These are phyloP conservation scores for Amblyopsis hoosieri DNA, from an alignment of 2,797 vertebrate species.

Conservation along the genomic window DNA sequence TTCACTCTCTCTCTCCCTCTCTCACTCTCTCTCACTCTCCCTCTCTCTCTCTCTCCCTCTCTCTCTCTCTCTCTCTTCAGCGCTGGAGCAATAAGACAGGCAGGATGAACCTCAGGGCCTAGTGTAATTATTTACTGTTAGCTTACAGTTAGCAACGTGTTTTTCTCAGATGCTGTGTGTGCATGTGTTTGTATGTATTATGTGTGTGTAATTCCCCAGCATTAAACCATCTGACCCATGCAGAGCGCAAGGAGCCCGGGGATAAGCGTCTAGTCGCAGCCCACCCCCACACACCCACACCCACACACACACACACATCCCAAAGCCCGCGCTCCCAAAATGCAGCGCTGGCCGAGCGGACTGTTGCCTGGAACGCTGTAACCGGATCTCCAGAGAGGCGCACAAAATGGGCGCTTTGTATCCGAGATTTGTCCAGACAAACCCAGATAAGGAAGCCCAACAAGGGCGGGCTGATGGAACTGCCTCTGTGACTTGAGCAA, in stretches of 20 bases:
- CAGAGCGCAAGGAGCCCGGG: conserved; percentile 49
- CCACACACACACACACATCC: background rate
- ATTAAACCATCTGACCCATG: conserved; percentile 68
- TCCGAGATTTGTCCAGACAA: conserved; percentile 75
- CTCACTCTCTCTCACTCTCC: conserved; percentile 14
- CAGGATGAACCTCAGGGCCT: background rate
- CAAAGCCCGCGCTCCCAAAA: conserved; percentile 53
- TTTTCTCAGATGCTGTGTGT: background rate
- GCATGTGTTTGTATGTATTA: background rate
- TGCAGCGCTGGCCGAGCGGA: conserved; percentile 55
- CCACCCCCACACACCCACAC: background rate
- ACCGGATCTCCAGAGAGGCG: conserved; percentile 78
- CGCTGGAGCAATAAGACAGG: background rate
- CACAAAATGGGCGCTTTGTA: conserved; percentile 79
- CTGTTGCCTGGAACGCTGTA: conserved; percentile 72
- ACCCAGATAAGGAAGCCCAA: conserved; percentile 72
- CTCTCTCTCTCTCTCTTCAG: conserved; percentile 13
- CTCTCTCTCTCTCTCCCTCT: conserved; percentile 1
- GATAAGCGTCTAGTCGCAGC: conserved; percentile 58
- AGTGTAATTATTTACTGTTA: background rate
- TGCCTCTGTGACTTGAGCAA: conserved; percentile 59
- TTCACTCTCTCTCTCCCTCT: conserved; percentile 25
- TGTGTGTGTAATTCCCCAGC: conserved; percentile 12
- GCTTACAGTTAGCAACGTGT: background rate
- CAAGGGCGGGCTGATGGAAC: conserved; percentile 63